Conservation (phyloP, 2,888 invertebrate genomes). For the Amphipyra berbera region DNA sequence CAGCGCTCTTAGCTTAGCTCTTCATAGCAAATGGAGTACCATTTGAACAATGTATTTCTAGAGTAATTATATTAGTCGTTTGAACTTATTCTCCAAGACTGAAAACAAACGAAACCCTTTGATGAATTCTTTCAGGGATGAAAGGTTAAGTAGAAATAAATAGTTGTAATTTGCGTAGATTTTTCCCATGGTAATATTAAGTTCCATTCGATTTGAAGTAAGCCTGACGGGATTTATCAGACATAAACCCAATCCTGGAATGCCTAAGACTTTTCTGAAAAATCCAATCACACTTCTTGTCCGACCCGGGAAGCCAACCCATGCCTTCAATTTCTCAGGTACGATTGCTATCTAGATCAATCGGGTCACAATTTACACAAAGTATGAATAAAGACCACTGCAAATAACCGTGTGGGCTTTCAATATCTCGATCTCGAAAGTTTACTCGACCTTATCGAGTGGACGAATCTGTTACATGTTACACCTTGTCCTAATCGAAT, state of each 20-base stretch:
- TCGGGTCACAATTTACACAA: not conserved
- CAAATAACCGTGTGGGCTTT: slow-evolving; percentile 1
- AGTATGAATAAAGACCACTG: slow-evolving; percentile 21
- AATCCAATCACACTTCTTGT: no score
- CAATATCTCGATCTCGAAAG: slow-evolving; percentile 17
- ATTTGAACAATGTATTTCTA: not conserved
- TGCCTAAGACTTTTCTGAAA: no score
- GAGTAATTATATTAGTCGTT: not conserved
- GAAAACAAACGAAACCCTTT: no score
- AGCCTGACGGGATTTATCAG: no score
- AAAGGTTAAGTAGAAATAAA: no score
- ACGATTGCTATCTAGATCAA: not conserved
- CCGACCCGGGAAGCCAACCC: no score
- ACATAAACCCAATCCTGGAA: no score
- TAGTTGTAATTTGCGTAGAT: no score
- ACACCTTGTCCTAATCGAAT: slow-evolving; percentile 43
- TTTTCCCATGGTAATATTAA: no score
- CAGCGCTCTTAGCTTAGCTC: not conserved
- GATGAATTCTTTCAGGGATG: no score
- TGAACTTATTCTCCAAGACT: not conserved
- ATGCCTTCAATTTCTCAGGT: slow-evolving; percentile 1
- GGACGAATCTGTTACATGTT: slow-evolving; percentile 41
- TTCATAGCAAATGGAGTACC: no score
- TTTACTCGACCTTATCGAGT: slow-evolving; percentile 42
- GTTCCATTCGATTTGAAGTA: no score